phyloP scores from a whole-genome alignment of 2,113 vertebrate species.

The Clarias magur region DNA sequence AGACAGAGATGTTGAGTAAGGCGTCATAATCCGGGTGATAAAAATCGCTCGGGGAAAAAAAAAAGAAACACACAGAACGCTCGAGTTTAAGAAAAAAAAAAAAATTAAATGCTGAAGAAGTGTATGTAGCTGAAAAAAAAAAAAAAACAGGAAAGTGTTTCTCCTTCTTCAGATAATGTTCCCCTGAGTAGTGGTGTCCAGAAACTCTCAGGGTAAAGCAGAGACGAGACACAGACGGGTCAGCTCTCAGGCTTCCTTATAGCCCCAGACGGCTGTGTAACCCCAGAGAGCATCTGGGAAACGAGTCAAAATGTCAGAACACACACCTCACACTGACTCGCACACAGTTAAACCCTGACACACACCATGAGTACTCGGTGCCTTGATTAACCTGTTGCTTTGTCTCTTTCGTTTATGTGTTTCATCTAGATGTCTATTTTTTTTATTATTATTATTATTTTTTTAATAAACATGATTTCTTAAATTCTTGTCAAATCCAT shows the following conservation, averaged over 20 bases:
- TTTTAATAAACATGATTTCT: no score
- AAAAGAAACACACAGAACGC: neutral
- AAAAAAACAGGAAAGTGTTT: neutral
- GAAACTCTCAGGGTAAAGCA: constrained; percentile 34
- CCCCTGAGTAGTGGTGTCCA: constrained; percentile 35
- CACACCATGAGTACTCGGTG: neutral
- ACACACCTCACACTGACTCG: constrained; percentile 16
- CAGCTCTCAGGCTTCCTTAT: constrained; percentile 43
- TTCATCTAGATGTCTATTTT: neutral
- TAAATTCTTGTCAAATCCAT: neutral
- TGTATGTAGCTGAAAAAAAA: neutral
- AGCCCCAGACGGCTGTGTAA: constrained; percentile 50
- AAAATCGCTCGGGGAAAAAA: constrained; percentile 3
- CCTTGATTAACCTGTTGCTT: neutral
- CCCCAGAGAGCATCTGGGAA: constrained; percentile 50
- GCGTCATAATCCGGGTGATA: constrained; percentile 36
- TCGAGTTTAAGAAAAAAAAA: neutral
- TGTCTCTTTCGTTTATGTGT: neutral
- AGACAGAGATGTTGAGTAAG: constrained; percentile 23
- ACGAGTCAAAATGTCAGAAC: constrained; percentile 43
- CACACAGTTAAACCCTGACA: neutral
- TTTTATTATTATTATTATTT: no score
- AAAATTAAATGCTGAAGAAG: neutral
- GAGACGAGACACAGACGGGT: constrained; percentile 43
- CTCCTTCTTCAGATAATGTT: constrained; percentile 18